Conservation (phyloP, 2,113 vertebrate species). For the Synodontis membranacea region DNA sequence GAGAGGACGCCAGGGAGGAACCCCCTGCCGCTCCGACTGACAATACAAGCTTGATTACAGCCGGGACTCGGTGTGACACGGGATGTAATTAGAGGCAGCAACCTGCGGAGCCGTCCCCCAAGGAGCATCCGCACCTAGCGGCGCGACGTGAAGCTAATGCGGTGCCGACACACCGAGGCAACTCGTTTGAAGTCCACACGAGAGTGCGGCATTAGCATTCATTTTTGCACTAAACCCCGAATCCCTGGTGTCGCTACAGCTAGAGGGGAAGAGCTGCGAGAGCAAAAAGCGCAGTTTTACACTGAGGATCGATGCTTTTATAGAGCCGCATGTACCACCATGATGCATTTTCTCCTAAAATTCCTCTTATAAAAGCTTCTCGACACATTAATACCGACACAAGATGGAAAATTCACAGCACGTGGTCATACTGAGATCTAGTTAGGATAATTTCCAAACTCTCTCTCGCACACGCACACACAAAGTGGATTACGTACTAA, state of each 20-base stretch:
- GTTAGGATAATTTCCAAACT: conserved; percentile 27
- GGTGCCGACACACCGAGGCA: not conserved
- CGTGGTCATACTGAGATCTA: conserved; percentile 1
- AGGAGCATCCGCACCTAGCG: conserved; percentile 42
- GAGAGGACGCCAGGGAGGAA: not conserved
- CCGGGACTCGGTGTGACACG: conserved; percentile 36
- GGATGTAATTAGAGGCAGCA: conserved; percentile 59
- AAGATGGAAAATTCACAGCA: conserved; percentile 61
- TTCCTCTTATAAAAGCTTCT: conserved; percentile 56
- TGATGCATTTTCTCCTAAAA: conserved; percentile 26
- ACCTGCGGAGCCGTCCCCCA: conserved; percentile 52
- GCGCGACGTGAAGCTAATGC: conserved; percentile 1
- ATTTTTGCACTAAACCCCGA: not conserved
- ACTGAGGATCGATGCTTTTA: not conserved
- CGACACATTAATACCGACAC: conserved; percentile 20
- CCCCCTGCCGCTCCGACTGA: conserved; percentile 46
- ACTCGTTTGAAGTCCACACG: conserved; percentile 36
- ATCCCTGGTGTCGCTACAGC: conserved; percentile 26
- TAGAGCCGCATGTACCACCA: not conserved
- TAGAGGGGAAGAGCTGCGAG: not conserved
- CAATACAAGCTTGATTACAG: conserved; percentile 61
- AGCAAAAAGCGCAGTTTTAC: not conserved
- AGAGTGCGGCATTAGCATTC: conserved; percentile 26
- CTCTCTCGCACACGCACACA: conserved; percentile 12
- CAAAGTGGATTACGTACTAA: not conserved